These are phyloP conservation scores for Ophiodon elongatus DNA, from an alignment of 2,113 vertebrate species.

Conservation along the genomic window DNA sequence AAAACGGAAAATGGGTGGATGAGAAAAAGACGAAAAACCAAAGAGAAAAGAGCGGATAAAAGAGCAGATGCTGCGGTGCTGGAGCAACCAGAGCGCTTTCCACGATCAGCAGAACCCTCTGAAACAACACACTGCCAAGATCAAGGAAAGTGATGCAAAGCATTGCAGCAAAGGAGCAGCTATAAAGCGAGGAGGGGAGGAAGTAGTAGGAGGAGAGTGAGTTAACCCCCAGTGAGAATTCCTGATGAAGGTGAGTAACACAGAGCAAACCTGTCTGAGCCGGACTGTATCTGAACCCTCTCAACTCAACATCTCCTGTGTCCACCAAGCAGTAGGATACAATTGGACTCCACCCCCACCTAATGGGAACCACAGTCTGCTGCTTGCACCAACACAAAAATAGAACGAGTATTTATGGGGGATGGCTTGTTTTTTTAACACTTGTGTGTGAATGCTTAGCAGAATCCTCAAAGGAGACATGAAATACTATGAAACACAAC, in stretches of 20 bases:
- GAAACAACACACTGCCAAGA: constrained; percentile 47
- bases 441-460: neutral
- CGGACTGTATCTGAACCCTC: constrained; percentile 30
- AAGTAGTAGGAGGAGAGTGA: constrained; percentile 37
- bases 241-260: constrained; percentile 45
- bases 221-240: constrained; percentile 35
- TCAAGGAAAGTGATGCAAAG: constrained; percentile 51
- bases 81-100: constrained; percentile 2
- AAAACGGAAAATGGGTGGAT: constrained; percentile 8
- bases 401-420: neutral
- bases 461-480: neutral
- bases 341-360: constrained; percentile 11
- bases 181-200: constrained; percentile 13
- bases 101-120: constrained; percentile 41
- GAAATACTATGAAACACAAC: neutral
- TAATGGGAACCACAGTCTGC: constrained; percentile 19
- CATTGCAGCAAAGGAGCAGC: constrained; percentile 31
- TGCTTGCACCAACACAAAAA: constrained; percentile 12
- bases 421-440: neutral
- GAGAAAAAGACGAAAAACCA: neutral
- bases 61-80: constrained; percentile 48
- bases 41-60: neutral
- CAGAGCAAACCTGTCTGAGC: constrained; percentile 44
- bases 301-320: constrained; percentile 36
- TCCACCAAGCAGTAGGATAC: constrained; percentile 9